Percentiles rank a stretch among this genome's conserved stretches.
Evolutionary conservation across 2,113 vertebrate genomes (phyloP).

Genomic region (Tenebrosternarchus preto): DNA sequence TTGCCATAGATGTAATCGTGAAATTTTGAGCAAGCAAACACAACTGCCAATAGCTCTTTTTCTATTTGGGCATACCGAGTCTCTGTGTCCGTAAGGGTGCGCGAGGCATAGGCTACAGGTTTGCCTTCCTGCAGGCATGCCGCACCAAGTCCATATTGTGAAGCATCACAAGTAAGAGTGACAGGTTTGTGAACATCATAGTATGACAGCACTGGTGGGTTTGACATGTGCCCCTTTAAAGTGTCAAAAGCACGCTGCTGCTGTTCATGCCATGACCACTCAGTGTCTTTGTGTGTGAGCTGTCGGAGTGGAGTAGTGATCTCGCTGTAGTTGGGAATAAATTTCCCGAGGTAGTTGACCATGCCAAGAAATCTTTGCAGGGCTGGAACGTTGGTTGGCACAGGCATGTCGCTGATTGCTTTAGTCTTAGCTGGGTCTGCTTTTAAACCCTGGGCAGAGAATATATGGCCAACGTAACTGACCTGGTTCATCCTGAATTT

Average conservation of each 20-base stretch:
- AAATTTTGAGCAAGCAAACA: no score
- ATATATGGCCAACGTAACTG: constrained; percentile 52
- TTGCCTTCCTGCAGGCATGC: neutral
- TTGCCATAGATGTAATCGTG: no score
- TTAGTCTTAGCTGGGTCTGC: constrained; percentile 42
- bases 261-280: no score
- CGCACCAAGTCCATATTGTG: neutral
- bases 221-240: constrained; percentile 7
- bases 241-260: constrained; percentile 24
- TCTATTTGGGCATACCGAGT: neutral
- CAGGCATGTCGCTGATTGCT: constrained; percentile 26
- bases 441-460: constrained; percentile 60
- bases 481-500: constrained; percentile 63
- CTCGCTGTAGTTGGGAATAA: no score
- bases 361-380: constrained; percentile 44
- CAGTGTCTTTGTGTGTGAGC: constrained; percentile 20
- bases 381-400: neutral
- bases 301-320: no score
- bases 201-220: no score
- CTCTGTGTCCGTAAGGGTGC: neutral
- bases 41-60: neutral
- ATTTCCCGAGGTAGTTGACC: no score
- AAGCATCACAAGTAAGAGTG: no score
- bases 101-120: neutral
- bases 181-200: no score